phyloP scores from a whole-genome alignment of 2,888 invertebrate genomes.

The Lacanobia oleracea region DNA sequence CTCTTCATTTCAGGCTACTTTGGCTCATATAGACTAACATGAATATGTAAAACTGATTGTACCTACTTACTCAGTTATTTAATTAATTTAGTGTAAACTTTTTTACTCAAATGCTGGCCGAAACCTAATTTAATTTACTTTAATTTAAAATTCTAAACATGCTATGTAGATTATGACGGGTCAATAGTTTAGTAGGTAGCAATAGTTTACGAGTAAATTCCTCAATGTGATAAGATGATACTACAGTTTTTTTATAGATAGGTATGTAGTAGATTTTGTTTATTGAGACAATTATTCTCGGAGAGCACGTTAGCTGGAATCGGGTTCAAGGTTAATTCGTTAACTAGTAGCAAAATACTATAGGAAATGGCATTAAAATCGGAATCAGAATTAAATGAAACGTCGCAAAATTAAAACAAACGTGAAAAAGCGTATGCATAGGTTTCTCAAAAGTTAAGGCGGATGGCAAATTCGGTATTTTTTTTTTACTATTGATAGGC shows the following conservation, averaged over 20 bases:
- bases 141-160: neutral
- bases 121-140: neutral
- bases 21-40: too few relatives aligned
- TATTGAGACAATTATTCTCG: neutral
- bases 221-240: constrained; percentile 7
- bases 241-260: neutral
- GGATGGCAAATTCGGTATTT: too few relatives aligned
- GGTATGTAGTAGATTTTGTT: neutral
- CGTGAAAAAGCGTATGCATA: too few relatives aligned
- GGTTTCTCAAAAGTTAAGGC: too few relatives aligned
- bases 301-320: neutral
- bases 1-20: too few relatives aligned
- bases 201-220: neutral
- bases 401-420: neutral
- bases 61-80: neutral
- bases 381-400: neutral
- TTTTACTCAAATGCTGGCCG: too few relatives aligned
- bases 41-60: neutral
- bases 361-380: too few relatives aligned
- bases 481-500: too few relatives aligned
- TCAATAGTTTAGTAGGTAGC: constrained; percentile 7
- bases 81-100: neutral
- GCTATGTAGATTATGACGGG: neutral
- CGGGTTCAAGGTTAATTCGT: constrained; percentile 21
- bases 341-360: constrained; percentile 1